A percentile compares a stretch with the other conserved stretches of the same genome.
These are phyloP conservation scores for Drosophila kanapiae DNA, from an alignment of 1,140 invertebrate species.

Conservation along the genomic window DNA sequence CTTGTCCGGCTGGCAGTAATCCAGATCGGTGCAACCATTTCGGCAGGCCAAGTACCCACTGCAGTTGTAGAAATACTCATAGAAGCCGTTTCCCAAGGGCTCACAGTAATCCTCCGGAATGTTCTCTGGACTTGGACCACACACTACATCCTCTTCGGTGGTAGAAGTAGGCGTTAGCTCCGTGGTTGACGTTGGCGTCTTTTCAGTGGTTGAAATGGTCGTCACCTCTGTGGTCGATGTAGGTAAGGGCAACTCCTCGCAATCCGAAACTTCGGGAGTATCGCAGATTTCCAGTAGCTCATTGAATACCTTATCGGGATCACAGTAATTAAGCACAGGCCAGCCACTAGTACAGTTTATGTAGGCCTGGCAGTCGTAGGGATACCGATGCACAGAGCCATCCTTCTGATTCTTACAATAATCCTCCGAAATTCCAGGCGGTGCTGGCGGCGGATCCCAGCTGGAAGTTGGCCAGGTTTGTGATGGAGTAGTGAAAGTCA, in stretches of 20 bases:
- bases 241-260: conserved; percentile 60
- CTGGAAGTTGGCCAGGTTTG: conserved; percentile 26
- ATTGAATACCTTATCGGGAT: conserved; percentile 64
- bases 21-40: conserved; percentile 62
- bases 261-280: conserved; percentile 65
- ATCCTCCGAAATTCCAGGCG: conserved; percentile 48
- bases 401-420: conserved; percentile 33
- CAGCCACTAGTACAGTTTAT: conserved; percentile 67
- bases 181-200: conserved; percentile 7
- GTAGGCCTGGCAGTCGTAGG: conserved; percentile 75
- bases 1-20: conserved; percentile 61
- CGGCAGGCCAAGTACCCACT: conserved; percentile 55
- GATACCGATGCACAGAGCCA: conserved; percentile 58
- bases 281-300: conserved; percentile 56
- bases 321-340: conserved; percentile 68
- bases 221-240: conserved; percentile 21
- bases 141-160: conserved; percentile 33
- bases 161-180: not conserved
- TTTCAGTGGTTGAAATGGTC: conserved; percentile 25
- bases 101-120: conserved; percentile 49
- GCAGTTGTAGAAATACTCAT: conserved; percentile 63
- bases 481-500: conserved; percentile 1
- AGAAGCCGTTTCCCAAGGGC: conserved; percentile 58
- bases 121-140: conserved; percentile 36
- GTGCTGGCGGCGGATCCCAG: conserved; percentile 58